These are phyloP conservation scores for Gymnarchus niloticus DNA, from an alignment of 2,113 vertebrate species.

Conservation along the genomic window DNA sequence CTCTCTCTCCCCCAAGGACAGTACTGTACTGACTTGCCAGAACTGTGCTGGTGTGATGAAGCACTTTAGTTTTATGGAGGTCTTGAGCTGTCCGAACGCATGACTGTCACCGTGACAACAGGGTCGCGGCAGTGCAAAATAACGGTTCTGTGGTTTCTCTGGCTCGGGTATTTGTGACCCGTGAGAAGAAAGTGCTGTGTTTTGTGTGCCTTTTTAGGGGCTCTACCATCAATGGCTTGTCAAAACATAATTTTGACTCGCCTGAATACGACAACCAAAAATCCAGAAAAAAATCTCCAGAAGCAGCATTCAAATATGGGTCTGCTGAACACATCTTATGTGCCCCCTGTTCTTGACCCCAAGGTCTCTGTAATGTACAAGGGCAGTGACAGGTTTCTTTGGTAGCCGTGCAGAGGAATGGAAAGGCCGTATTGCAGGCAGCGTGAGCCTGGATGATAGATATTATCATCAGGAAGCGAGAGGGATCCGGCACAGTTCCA, in stretches of 20 bases:
- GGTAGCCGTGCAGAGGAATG: constrained; percentile 1
- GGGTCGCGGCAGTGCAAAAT: background rate
- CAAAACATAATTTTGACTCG: background rate
- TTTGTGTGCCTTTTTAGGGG: background rate
- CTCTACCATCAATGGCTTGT: background rate
- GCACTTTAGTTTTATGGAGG: background rate
- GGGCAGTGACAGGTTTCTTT: constrained; percentile 16
- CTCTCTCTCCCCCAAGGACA: background rate
- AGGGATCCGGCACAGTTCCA: constrained; percentile 6
- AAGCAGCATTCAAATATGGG: background rate
- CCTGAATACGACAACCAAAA: background rate
- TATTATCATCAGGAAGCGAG: constrained; percentile 17
- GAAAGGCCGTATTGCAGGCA: background rate
- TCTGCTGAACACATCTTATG: background rate
- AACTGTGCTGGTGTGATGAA: background rate
- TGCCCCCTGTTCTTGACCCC: background rate
- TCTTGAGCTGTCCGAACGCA: background rate
- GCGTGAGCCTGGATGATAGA: background rate
- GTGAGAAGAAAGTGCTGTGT: background rate
- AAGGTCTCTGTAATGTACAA: background rate
- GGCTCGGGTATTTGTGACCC: background rate
- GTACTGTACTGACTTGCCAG: background rate
- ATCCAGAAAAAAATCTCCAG: background rate
- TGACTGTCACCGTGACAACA: background rate
- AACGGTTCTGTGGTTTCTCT: background rate